Evolutionary conservation across 2,888 invertebrate species (phyloP), one percentile per base, ranked within the genome.

Genomic region (Trichogramma dendrolimi): DNA sequence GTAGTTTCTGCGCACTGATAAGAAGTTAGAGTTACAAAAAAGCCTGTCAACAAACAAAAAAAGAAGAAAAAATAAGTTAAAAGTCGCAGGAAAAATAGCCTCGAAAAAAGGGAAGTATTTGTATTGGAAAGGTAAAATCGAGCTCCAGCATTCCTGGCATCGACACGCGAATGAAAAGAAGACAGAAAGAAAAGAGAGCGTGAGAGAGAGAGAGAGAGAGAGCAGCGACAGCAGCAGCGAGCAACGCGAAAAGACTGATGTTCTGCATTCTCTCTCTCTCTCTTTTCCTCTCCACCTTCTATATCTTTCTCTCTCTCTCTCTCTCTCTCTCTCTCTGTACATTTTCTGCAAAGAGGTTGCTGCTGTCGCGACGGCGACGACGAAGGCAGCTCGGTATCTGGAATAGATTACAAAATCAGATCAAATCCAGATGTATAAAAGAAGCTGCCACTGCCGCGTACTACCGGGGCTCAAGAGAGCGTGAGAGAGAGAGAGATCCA

Each of bases 351-450:
- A 57, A 64, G 51, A 58, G 61, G 49, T 27, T 27, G 27, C 27
- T 27, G 27, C 61, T 56, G 56, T 54, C 61, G 59, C 41, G 58
- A 52, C 49, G 11, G 50, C 41, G 42, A n/a, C 27, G 27, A 27
- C 27, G 27, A 27, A 27, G 27, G 27, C 27, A 40, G 48, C 57
- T 71, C 57, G 70, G 69, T 73, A 74, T 72, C 68, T 67, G 67
- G 70, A 74, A 72, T 73, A 72, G 72, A 74, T 74, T 73, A 74
- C 73, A 69, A 71, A 74, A 72, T 74, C 74, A 71, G 70, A 74
- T 74, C 67, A 72, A 71, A 74, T 72, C 49, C 56, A 51, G 61
- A 61, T 58, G 27, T 27, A 27, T 27, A 27, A 27, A 27, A 27
- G 27, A 27, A 27, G 27, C 27, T 27, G 27, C 27, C 3, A 3